Percentiles rank a stretch among this genome's conserved stretches.
Conservation (phyloP, 23 tunicate species). For the Ascidia mentula region DNA sequence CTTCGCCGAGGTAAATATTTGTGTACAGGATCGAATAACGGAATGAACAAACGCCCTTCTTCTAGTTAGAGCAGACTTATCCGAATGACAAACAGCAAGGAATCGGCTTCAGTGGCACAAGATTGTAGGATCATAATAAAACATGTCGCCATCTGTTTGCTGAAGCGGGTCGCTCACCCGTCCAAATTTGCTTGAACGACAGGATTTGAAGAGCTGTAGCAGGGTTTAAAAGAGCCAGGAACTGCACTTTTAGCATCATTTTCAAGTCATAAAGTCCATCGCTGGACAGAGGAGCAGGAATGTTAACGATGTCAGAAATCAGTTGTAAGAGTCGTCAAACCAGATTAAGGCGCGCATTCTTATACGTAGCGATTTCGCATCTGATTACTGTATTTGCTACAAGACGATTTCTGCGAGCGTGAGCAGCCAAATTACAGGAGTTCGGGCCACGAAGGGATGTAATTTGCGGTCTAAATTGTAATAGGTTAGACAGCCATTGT, state of each 20-base stretch:
- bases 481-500: background rate
- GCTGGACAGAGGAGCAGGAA: background rate
- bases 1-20: too few relatives aligned
- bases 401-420: background rate
- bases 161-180: background rate
- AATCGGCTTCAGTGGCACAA: background rate
- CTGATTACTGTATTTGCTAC: background rate
- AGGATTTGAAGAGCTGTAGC: background rate
- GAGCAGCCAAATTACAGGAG: background rate
- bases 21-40: too few relatives aligned
- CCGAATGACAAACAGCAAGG: background rate
- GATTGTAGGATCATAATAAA: background rate
- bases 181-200: background rate
- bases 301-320: background rate
- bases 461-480: background rate
- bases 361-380: background rate
- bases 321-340: background rate
- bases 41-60: too few relatives aligned
- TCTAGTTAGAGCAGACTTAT: too few relatives aligned
- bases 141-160: background rate
- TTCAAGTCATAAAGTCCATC: background rate
- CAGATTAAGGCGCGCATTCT: too few relatives aligned
- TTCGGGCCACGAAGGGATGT: background rate
- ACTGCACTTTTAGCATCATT: background rate
- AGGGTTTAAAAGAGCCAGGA: background rate